phyloP scores from a whole-genome alignment of 2,797 vertebrate genomes.

The Setipinna tenuifilis region DNA sequence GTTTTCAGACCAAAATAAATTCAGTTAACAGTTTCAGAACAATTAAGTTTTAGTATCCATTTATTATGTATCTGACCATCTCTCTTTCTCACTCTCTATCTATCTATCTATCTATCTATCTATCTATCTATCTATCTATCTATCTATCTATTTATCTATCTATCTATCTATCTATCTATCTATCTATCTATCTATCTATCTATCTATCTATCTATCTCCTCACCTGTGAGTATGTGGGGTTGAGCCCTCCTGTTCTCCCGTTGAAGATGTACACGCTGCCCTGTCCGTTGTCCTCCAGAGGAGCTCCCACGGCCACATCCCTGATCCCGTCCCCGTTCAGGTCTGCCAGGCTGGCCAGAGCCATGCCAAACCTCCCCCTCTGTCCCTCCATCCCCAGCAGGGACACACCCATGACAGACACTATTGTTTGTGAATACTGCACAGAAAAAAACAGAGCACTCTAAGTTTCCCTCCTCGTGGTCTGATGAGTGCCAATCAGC shows the following conservation, averaged over 20 bases:
- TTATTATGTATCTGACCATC: too few species aligned
- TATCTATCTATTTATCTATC: neutral
- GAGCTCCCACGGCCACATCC: slow-evolving; percentile 78
- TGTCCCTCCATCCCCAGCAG: slow-evolving; percentile 60
- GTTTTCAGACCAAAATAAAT: too few species aligned
- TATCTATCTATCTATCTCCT: neutral
- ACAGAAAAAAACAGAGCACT: neutral
- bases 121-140: neutral
- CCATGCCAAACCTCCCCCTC: slow-evolving; percentile 73
- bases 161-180: neutral
- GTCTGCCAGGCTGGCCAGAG: slow-evolving; percentile 73
- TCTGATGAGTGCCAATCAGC: too few species aligned
- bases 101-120: neutral
- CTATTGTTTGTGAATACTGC: slow-evolving; percentile 43
- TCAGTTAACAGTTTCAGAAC: neutral
- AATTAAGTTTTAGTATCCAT: neutral
- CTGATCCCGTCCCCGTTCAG: slow-evolving; percentile 64
- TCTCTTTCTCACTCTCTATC: neutral
- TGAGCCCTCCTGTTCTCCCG: slow-evolving; percentile 55
- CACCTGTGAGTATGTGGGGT: slow-evolving; percentile 69
- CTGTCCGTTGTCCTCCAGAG: slow-evolving; percentile 71
- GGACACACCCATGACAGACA: slow-evolving; percentile 43
- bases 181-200: neutral
- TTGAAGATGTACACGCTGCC: slow-evolving; percentile 80
- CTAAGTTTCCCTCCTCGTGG: too few species aligned